phyloP scores from a whole-genome alignment of 2,797 vertebrate genomes.

The Molothrus aeneus region DNA sequence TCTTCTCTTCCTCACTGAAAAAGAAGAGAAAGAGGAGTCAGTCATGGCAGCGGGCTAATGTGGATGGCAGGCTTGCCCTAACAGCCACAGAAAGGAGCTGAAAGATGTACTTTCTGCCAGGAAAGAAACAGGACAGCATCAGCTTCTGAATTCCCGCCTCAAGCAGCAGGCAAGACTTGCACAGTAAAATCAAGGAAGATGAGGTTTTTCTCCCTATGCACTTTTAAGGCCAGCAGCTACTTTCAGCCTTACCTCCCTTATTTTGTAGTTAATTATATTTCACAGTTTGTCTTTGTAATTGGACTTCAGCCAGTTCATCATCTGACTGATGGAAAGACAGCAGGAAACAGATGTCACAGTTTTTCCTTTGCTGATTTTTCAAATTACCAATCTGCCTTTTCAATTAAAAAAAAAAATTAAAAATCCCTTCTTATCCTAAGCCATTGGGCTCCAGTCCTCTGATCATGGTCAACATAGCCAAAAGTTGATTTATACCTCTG shows the following conservation, averaged over 20 bases:
- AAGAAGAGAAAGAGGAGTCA: constrained; percentile 42
- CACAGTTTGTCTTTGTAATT: background rate
- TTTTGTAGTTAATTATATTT: background rate
- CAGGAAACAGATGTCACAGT: background rate
- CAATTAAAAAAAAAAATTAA: background rate
- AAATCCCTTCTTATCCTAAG: background rate
- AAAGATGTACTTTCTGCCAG: background rate
- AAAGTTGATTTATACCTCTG: background rate
- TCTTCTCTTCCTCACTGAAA: constrained; percentile 95
- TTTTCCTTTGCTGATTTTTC: background rate
- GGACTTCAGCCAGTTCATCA: background rate
- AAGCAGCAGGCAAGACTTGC: background rate
- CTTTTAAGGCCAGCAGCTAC: background rate
- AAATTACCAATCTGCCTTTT: background rate
- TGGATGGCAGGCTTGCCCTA: background rate
- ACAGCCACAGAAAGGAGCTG: background rate
- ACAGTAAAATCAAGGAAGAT: background rate
- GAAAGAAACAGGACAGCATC: background rate
- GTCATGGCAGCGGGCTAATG: rapidly evolving
- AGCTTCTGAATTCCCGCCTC: background rate
- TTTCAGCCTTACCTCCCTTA: background rate
- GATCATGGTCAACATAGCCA: background rate
- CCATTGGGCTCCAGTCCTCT: background rate
- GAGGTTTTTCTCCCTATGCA: background rate
- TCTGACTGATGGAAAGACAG: background rate